Evolutionary conservation across 2,888 invertebrate genomes (phyloP), one percentile per base, ranked within the genome.

Genomic region (Amphipoea oculea): DNA sequence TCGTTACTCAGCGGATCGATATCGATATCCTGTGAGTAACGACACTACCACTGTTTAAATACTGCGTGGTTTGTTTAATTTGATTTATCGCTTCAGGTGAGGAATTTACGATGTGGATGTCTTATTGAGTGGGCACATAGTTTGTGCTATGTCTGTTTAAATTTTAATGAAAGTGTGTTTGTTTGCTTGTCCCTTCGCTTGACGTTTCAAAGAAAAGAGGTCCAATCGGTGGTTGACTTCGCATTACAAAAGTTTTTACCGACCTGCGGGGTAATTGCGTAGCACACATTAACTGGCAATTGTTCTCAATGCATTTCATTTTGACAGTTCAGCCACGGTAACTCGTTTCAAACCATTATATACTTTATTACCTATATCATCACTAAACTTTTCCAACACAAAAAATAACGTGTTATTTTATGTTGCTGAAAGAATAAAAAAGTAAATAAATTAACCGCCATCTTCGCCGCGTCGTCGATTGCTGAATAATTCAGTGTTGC

Each of bases 401-500:
- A 62, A 69, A 63, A 84, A 48, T 54, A 60, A 14, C 51, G 68
- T 74, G 57, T 81, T 74, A 68, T 81, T 81, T 71, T 12, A n/a
- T 73, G 23, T 65, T 40, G 12, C 11, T 69, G 9, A 57, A 72
- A 66, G n/a, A 81, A 81, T 76, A 65, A 76, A 77, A 66, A 48
- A 54, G 29, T 69, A 72, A 76, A 78, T 74, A 76, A 80, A 76
- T 86, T 75, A 73, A 62, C 29, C 60, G 67, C 45, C 73, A 73
- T 71, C 69, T 83, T 86, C 51, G 48, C 9, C 36, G 62, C 66
- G 78, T 75, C 66, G 78, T 75, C 70, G 45, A 76, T 74, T 67
- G 60, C 62, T 84, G 79, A 87, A 87, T 84, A 67, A 87, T 88
- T 88, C 89, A 88, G 76, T 69, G 48, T 51, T 67, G 72, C 9